phyloP scores from a whole-genome alignment of 2,888 invertebrate species.

The Prostheceraeus crozeri region DNA sequence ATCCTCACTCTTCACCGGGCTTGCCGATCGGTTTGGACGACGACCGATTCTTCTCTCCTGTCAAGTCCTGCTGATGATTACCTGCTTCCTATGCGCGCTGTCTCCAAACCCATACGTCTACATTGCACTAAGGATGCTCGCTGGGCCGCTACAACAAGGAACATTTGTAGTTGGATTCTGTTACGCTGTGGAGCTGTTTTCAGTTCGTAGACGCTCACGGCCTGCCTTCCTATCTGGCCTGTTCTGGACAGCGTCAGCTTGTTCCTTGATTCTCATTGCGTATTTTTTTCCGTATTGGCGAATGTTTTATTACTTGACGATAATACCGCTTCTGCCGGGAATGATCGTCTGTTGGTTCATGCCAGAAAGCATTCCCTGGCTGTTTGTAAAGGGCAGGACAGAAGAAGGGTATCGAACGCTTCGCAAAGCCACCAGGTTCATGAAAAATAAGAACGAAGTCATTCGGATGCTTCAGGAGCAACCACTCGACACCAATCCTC shows the following conservation, averaged over 20 bases:
- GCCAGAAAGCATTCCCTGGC: slow-evolving; percentile 34
- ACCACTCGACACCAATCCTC: too few relatives aligned
- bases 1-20: too few relatives aligned
- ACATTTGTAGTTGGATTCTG: slow-evolving; percentile 25
- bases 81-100: slow-evolving; percentile 20
- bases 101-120: slow-evolving; percentile 13
- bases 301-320: slow-evolving; percentile 29
- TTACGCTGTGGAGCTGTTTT: slow-evolving; percentile 30
- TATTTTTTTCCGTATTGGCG: slow-evolving; percentile 29
- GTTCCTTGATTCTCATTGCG: slow-evolving; percentile 16
- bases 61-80: background rate
- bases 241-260: slow-evolving; percentile 23
- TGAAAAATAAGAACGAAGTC: too few relatives aligned
- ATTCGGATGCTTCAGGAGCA: too few relatives aligned
- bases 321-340: slow-evolving; percentile 19
- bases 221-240: slow-evolving; percentile 19
- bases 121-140: slow-evolving; percentile 8
- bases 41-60: slow-evolving; percentile 19
- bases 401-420: too few relatives aligned
- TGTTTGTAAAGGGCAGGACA: slow-evolving; percentile 16
- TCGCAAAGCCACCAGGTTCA: too few relatives aligned
- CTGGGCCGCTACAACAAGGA: slow-evolving; percentile 31
- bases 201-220: slow-evolving; percentile 6
- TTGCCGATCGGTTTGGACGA: slow-evolving; percentile 34
- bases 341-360: too few relatives aligned